Evolutionary conservation across 2,888 invertebrate species (phyloP), one percentile per base, ranked within the genome.

Genomic region (Ophion ellenae): DNA sequence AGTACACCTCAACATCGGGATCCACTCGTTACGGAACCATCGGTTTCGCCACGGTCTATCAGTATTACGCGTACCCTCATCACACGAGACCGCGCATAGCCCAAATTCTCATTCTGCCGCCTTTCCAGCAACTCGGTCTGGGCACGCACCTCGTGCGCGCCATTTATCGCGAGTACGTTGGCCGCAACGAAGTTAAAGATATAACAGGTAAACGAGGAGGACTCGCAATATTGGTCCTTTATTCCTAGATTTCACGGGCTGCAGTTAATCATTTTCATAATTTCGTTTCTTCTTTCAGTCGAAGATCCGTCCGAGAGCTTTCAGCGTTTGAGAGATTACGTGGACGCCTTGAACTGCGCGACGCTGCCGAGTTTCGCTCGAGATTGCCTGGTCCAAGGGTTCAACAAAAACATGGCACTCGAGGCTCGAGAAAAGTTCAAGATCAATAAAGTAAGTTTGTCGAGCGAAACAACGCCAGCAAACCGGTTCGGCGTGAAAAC

Each of bases 231-330:
- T 5, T 5, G 17, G 14, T 53, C 53, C 14, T 53, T 53, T 53
- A 4, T 57, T 32, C 57, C 69, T 73, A 9, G 6, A 6, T 40
- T 40, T 7, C 40, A 6, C 40, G 6, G 6, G 40, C 70, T 32
- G 75, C 64, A 70, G 5, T 24, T 47, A 11, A 2, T 70, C 0
- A 45, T 24, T 70, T 24, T 20, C 24, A n/a, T 17, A 66, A 2
- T 57, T 14, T 66, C 53, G 20, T 20, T 53, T 32, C n/a, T 57
- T 20, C 5, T 64, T 53, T 95, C 96, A 95, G 99, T 99, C 45
- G 99, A 99, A 94, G 99, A 98, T 94, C 99, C 99, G 0, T 99
- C 99, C 0, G 97, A 97, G 86, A 96, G 97, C 80, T 99, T 99
- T 92, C 97, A 98, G 93, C 95, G 97, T 82, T 95, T 99, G 87